These are phyloP conservation scores for Podocnemis expansa DNA, from an alignment of 2,113 vertebrate species.

Conservation along the genomic window DNA sequence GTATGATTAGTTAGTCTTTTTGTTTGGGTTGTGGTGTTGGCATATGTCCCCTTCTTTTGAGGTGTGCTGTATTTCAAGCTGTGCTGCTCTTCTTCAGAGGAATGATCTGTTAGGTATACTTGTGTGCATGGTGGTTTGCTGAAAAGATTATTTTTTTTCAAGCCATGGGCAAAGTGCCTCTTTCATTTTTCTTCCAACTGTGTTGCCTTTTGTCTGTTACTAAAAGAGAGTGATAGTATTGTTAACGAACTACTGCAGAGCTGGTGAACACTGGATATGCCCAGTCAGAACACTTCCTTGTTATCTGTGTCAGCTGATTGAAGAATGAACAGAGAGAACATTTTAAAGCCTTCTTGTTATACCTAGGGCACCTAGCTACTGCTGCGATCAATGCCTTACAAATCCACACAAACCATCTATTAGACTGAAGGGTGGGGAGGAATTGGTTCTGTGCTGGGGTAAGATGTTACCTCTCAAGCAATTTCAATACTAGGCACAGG, in stretches of 20 bases:
- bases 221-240: slow-evolving; percentile 1
- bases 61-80: slow-evolving; percentile 2
- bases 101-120: slow-evolving; percentile 21
- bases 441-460: not conserved
- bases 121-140: not conserved
- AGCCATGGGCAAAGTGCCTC: not conserved
- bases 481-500: not conserved
- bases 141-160: slow-evolving; percentile 31
- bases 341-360: not conserved
- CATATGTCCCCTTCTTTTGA: not conserved
- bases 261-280: not conserved
- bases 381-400: not conserved
- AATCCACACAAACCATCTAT: not conserved
- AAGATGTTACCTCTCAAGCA: not conserved
- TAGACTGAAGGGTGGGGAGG: not conserved
- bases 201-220: slow-evolving; percentile 19
- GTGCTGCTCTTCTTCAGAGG: slow-evolving; percentile 1
- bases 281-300: not conserved
- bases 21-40: not conserved
- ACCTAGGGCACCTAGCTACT: not conserved
- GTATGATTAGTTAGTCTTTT: slow-evolving; percentile 29
- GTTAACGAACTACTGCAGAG: slow-evolving; percentile 20
- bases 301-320: slow-evolving; percentile 15
- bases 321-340: slow-evolving; percentile 13
- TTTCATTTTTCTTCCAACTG: slow-evolving; percentile 32